phyloP scores from a whole-genome alignment of 2,113 vertebrate species.

The Ctenomys sociabilis region DNA sequence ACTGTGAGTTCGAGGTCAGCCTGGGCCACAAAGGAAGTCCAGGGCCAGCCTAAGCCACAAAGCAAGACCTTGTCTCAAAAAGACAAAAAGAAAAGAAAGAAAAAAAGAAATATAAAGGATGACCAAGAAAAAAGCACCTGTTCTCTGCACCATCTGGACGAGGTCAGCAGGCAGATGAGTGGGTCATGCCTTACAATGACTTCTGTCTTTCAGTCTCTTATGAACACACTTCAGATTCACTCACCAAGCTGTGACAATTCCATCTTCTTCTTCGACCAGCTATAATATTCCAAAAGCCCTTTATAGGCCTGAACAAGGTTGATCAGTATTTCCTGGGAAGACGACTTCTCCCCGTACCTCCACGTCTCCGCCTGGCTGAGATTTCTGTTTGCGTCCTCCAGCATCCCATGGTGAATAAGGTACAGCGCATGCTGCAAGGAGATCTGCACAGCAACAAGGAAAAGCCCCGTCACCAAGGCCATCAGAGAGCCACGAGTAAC shows the following conservation, averaged over 20 bases:
- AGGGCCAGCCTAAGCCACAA: neutral
- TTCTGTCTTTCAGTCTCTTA: neutral
- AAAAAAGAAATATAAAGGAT: neutral
- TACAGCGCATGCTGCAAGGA: conserved; percentile 92
- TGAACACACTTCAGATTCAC: neutral
- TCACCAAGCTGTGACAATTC: conserved; percentile 84
- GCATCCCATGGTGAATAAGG: conserved; percentile 89
- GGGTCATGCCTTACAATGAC: neutral
- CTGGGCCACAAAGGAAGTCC: neutral
- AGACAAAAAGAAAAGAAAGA: no score
- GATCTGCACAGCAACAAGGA: conserved; percentile 84
- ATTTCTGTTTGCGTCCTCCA: conserved; percentile 89
- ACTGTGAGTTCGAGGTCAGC: neutral
- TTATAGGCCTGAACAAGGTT: conserved; percentile 92
- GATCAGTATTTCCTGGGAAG: conserved; percentile 83
- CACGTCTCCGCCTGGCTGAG: conserved; percentile 91
- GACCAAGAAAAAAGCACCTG: neutral
- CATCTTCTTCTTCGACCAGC: conserved; percentile 89
- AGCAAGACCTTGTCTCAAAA: neutral
- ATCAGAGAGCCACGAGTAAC: neutral
- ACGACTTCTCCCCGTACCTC: conserved; percentile 89
- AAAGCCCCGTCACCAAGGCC: neutral
- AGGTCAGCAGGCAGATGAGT: neutral
- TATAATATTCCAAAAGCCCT: conserved; percentile 91
- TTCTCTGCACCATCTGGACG: neutral